Percentiles rank a stretch among this genome's conserved stretches.
phyloP scores from a whole-genome alignment of 2,797 vertebrate species.

The Sebastes glaucus region DNA sequence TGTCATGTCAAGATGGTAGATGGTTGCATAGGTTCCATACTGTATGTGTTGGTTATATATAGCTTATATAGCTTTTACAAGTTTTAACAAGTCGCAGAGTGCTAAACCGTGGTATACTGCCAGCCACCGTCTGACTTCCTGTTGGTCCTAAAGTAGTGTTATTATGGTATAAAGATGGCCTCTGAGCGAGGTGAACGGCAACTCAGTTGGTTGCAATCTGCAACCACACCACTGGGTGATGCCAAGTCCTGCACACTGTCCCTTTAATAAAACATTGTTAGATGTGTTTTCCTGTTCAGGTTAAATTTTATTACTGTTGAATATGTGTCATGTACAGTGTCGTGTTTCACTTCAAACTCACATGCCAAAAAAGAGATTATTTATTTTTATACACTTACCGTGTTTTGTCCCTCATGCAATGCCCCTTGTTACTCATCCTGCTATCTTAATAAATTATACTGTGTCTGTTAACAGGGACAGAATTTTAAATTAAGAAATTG shows the following conservation, averaged over 20 bases:
- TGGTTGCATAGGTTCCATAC: neutral
- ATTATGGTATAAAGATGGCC: no score
- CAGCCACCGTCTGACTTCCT: no score
- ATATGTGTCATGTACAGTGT: neutral
- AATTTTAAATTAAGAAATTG: neutral
- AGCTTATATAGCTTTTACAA: neutral
- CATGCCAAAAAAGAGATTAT: conserved; percentile 19
- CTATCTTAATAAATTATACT: neutral
- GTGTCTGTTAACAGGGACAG: neutral
- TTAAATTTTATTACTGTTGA: neutral
- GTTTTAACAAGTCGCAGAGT: no score
- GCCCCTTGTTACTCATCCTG: neutral
- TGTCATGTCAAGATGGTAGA: neutral
- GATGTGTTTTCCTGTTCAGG: neutral
- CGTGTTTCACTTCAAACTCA: conserved; percentile 19
- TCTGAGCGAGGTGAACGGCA: no score
- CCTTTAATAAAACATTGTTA: neutral
- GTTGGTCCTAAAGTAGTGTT: no score
- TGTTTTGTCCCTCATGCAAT: neutral
- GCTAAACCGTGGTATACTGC: no score
- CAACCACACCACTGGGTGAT: neutral
- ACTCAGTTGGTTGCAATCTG: neutral
- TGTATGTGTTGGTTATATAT: neutral
- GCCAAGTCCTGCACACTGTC: neutral
- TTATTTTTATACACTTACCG: neutral